Evolutionary conservation across 2,888 invertebrate genomes (phyloP).

Genomic region (Andrena dorsata): DNA sequence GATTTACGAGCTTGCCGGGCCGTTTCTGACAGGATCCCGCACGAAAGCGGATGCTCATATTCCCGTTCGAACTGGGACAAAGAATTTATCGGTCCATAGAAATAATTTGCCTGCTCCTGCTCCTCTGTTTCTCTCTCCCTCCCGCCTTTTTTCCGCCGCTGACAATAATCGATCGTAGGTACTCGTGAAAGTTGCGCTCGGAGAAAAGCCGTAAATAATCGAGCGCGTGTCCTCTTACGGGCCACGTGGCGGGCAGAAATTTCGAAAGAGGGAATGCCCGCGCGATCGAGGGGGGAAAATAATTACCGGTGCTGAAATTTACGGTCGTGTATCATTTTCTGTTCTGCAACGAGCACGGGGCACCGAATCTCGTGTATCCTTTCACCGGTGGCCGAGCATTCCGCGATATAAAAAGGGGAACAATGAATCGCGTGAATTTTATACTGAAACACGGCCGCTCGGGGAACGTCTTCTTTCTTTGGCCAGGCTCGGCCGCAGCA

Average conservation of each 20-base stretch:
- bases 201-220: constrained; percentile 43
- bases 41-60: background rate
- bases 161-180: constrained; percentile 44
- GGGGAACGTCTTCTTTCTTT: constrained; percentile 74
- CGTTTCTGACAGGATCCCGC: background rate
- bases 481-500: constrained; percentile 68
- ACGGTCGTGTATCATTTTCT: constrained; percentile 44
- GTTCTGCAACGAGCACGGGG: background rate
- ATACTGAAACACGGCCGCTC: constrained; percentile 16
- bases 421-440: constrained; percentile 57
- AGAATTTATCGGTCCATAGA: constrained; percentile 35
- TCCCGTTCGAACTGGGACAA: constrained; percentile 22
- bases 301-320: constrained; percentile 41
- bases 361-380: constrained; percentile 34
- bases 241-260: constrained; percentile 28
- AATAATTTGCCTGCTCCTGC: constrained; percentile 32
- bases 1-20: constrained; percentile 58
- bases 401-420: constrained; percentile 44
- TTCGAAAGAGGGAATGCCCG: constrained; percentile 22
- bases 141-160: background rate
- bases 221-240: background rate
- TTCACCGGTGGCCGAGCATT: constrained; percentile 30
- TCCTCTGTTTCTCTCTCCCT: constrained; percentile 7
- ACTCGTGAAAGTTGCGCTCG: constrained; percentile 26
- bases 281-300: constrained; percentile 36